Conservation (phyloP, 2,888 invertebrate species). For the Neelides folsomi region DNA sequence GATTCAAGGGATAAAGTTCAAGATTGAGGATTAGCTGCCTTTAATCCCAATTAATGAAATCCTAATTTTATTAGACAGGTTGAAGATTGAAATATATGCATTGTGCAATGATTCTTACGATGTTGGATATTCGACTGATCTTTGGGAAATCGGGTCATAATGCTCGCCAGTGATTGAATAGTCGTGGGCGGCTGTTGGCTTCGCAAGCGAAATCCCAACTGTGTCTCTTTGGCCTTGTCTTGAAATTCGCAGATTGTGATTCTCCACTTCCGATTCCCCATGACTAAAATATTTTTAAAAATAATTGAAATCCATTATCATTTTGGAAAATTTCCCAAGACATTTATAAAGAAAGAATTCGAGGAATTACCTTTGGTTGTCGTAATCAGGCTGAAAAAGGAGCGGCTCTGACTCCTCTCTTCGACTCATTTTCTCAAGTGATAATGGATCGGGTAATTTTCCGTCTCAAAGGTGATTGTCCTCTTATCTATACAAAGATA, state of each 20-base stretch:
- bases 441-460: too few relatives aligned
- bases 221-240: constrained; percentile 10
- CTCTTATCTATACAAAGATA: too few relatives aligned
- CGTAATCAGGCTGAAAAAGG: constrained; percentile 23
- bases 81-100: too few relatives aligned
- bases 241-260: constrained; percentile 6
- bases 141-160: constrained; percentile 51
- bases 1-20: too few relatives aligned
- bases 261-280: constrained; percentile 23
- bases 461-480: too few relatives aligned
- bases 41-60: too few relatives aligned
- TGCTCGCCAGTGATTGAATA: constrained; percentile 30
- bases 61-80: too few relatives aligned
- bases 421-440: constrained; percentile 18
- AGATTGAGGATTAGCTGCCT: too few relatives aligned
- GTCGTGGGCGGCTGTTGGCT: constrained; percentile 30
- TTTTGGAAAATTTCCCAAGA: not conserved
- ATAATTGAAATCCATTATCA: too few relatives aligned
- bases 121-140: constrained; percentile 61
- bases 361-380: constrained; percentile 1
- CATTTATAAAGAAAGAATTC: not conserved
- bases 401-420: constrained; percentile 33
- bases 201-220: constrained; percentile 29
- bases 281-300: constrained; percentile 9
- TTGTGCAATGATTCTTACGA: constrained; percentile 51